phyloP scores from a whole-genome alignment of 2,888 invertebrate genomes.

The Caradrina clavipalpis region DNA sequence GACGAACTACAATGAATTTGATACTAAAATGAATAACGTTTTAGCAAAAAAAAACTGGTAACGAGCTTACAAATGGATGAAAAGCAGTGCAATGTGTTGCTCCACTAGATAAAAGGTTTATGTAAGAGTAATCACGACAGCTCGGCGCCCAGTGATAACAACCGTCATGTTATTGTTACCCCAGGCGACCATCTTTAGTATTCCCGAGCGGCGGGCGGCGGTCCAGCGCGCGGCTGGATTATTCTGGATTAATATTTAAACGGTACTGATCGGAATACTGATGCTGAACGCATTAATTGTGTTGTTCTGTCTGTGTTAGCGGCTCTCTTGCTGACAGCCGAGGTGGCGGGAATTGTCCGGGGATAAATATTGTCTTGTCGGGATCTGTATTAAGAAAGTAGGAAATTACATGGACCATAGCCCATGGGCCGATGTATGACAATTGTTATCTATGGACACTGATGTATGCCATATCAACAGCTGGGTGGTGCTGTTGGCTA shows the following conservation, averaged over 20 bases:
- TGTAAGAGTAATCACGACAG: neutral
- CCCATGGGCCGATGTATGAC: too few relatives aligned
- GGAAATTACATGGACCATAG: too few relatives aligned
- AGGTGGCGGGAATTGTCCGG: neutral
- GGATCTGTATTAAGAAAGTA: too few relatives aligned
- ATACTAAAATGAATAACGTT: conserved; percentile 5
- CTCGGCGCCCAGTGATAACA: neutral
- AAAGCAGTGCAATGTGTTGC: neutral
- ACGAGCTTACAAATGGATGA: too few relatives aligned
- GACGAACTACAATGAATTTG: conserved; percentile 11
- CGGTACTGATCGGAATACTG: conserved; percentile 43
- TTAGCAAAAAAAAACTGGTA: neutral
- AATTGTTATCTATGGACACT: too few relatives aligned
- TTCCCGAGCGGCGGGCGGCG: neutral
- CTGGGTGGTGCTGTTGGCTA: too few relatives aligned
- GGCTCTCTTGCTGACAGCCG: neutral
- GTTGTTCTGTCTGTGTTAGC: conserved; percentile 14
- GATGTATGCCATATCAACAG: too few relatives aligned
- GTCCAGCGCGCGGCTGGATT: conserved; percentile 16
- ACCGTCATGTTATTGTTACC: neutral
- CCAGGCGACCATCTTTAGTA: conserved; percentile 28
- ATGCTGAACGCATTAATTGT: conserved; percentile 30
- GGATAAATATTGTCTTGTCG: too few relatives aligned
- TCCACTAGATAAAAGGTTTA: neutral
- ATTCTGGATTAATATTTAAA: conserved; percentile 42